Base-by-base conservation (phyloP, 2,797 vertebrate species). In the Onychomys torridus region DNA sequence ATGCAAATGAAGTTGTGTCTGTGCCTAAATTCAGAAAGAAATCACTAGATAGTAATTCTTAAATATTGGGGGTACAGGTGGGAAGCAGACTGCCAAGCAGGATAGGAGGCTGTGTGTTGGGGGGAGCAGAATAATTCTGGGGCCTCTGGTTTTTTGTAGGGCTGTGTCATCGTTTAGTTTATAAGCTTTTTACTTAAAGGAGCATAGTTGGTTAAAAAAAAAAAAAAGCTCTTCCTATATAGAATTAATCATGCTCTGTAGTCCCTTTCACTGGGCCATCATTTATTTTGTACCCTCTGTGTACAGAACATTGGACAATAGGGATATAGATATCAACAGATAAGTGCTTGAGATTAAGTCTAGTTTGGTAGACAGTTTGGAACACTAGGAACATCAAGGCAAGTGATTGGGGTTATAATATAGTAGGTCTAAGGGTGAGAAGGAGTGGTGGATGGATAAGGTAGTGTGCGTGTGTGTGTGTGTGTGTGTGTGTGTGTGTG, bases 1-100 rank as follows among this genome's bases (percentile, higher is more conserved):
- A 95, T 63, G 49, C 34, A 95, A 91, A 91, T 65, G 17, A 92
- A n/a, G 37, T 86, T 82, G 40, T 83, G 63, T 21, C 43, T 90
- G 52, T 79, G 69, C 21, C 57, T 17, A 52, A 67, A 67, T 88
- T 69, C 49, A 6, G 67, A 84, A 71, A 90, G 49, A 81, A 93
- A 19, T 71, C 69, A n/a, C 14, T 17, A 57, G 84, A 76, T 40
- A 61, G 11, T 71, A 61, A 86, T 29, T 94, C 57, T 37, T 21
- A 3, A 12, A 10, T 49, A 9, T 17, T n/a, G 43, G 16, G 29
- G 49, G 29, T 82, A 10, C 2, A 11, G 16, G n/a, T 21, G 32
- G 27, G 49, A 43, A 77, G 65, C 59, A 10, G 6, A 76, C 96
- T n/a, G 23, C 2, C n/a, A 43, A 89, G 37, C 83, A 84, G 77